A percentile compares a stretch with the other conserved stretches of the same genome.
These are phyloP conservation scores for Brenthis hecate DNA, from an alignment of 2,888 invertebrate genomes.

Conservation along the genomic window DNA sequence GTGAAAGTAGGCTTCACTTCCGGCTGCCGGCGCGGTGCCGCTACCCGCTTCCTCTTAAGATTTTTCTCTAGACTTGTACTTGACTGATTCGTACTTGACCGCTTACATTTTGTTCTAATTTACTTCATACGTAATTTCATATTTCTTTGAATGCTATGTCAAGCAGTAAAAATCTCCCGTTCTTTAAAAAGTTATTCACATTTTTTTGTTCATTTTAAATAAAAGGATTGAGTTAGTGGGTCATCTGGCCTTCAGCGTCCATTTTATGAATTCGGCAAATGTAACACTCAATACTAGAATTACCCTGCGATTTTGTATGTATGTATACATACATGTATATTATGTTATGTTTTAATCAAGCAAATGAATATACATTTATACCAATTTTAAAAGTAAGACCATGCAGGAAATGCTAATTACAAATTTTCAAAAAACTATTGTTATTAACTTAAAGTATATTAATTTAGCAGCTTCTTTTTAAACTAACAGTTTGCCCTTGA, in stretches of 20 bases:
- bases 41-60: slow-evolving; percentile 58
- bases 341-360: no score
- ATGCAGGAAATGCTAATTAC: no score
- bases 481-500: no score
- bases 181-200: slow-evolving; percentile 3
- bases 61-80: slow-evolving; percentile 50
- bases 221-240: slow-evolving; percentile 11
- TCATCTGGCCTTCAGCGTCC: slow-evolving; percentile 5
- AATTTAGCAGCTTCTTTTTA: no score
- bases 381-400: no score
- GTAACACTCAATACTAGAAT: neutral
- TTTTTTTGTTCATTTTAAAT: slow-evolving; percentile 7
- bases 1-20: slow-evolving; percentile 63
- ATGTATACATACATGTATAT: no score
- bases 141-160: neutral
- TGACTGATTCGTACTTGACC: slow-evolving; percentile 41
- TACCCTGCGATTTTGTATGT: no score
- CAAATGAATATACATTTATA: no score
- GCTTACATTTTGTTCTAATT: slow-evolving; percentile 33
- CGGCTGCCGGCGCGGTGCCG: slow-evolving; percentile 58
- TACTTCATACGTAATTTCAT: slow-evolving; percentile 13
- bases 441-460: no score
- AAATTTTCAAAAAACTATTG: no score
- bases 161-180: slow-evolving; percentile 2
- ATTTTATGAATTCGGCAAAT: slow-evolving; percentile 1